Conservation (phyloP, 2,888 invertebrate species). For the Glaucopsyche alexis region DNA sequence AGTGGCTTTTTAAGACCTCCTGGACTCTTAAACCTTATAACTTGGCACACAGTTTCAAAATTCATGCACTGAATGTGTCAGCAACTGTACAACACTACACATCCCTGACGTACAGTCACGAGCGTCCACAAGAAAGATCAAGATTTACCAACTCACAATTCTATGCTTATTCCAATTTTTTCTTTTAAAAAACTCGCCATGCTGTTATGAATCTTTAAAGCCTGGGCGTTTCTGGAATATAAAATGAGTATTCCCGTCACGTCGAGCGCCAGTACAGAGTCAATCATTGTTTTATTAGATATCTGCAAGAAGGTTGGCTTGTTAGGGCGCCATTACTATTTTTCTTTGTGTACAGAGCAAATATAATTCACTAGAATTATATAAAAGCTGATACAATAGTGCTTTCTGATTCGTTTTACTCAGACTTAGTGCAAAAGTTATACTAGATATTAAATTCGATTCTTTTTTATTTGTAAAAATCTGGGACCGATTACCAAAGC, state of each 20-base stretch:
- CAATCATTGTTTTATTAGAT: slow-evolving; percentile 76
- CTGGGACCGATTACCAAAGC: too few relatives aligned
- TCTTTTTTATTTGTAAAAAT: too few relatives aligned
- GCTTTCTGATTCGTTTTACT: not conserved
- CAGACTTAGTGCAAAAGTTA: not conserved
- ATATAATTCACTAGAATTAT: slow-evolving; percentile 9
- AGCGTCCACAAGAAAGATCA: not conserved
- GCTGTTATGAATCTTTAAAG: slow-evolving; percentile 67
- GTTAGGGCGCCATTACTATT: slow-evolving; percentile 13
- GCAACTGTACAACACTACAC: too few relatives aligned
- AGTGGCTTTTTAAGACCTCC: too few relatives aligned
- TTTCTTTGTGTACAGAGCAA: not conserved
- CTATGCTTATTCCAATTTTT: not conserved
- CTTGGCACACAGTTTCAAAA: too few relatives aligned
- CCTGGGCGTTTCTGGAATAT: slow-evolving; percentile 59
- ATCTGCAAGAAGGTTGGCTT: slow-evolving; percentile 40
- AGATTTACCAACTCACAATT: not conserved
- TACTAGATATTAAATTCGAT: not conserved
- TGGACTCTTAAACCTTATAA: too few relatives aligned
- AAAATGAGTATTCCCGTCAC: slow-evolving; percentile 61
- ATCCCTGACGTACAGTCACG: not conserved
- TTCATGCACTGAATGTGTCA: too few relatives aligned
- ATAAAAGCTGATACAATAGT: not conserved
- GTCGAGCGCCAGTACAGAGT: slow-evolving; percentile 59
- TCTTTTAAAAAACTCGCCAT: slow-evolving; percentile 31